Conservation (phyloP, 2,113 vertebrate genomes). For the Zeus faber region DNA sequence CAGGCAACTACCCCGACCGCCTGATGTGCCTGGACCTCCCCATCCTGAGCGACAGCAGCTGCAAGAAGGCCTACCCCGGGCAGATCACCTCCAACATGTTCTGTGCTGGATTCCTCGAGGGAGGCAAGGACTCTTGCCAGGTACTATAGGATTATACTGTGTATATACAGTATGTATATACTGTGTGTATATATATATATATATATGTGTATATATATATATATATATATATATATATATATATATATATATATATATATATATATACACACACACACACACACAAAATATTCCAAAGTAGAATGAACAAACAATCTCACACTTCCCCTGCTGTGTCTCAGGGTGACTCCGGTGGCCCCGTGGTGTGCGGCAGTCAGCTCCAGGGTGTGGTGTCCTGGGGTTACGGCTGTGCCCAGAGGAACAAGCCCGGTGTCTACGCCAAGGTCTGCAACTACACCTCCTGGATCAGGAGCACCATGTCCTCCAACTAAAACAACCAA, state of each 20-base stretch:
- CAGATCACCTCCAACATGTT: conserved; percentile 85
- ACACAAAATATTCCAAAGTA: too few species aligned
- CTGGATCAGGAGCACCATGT: conserved; percentile 67
- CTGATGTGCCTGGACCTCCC: conserved; percentile 84
- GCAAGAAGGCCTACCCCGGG: conserved; percentile 76
- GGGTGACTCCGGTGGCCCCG: conserved; percentile 84
- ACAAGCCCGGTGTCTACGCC: conserved; percentile 79
- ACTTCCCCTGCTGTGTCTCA: conserved; percentile 44
- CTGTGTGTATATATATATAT: too few species aligned
- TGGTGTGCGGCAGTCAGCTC: conserved; percentile 74
- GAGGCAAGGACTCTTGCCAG: conserved; percentile 93
- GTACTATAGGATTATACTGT: conserved; percentile 54
- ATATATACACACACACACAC: too few species aligned
- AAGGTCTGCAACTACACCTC: conserved; percentile 50
- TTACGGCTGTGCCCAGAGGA: conserved; percentile 74
- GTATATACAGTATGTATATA: too few species aligned
- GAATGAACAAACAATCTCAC: too few species aligned
- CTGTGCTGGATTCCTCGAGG: conserved; percentile 84
- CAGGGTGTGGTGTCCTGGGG: conserved; percentile 89
- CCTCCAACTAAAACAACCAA: conserved; percentile 24
- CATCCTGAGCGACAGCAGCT: conserved; percentile 70
- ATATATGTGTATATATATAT: too few species aligned
- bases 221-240: too few species aligned
- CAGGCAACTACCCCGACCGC: conserved; percentile 73
- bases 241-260: too few species aligned